These are phyloP conservation scores for Erpobdella octoculata DNA, from an alignment of 2,888 invertebrate genomes.

Conservation along the genomic window DNA sequence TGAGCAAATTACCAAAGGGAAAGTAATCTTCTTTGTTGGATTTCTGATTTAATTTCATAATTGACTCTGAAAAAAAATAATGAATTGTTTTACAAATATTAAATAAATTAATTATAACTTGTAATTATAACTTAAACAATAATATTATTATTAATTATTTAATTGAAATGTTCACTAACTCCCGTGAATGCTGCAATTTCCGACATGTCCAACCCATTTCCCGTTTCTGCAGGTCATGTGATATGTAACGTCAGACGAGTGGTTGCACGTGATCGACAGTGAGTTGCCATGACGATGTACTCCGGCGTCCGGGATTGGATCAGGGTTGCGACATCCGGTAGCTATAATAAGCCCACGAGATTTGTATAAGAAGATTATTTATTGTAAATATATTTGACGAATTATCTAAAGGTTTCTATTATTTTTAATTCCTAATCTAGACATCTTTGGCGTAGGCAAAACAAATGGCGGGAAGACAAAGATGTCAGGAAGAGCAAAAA, in stretches of 20 bases:
- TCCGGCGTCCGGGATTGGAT: constrained; percentile 26
- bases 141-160: background rate
- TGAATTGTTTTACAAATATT: background rate
- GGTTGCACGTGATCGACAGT: constrained; percentile 27
- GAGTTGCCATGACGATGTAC: constrained; percentile 25
- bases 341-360: too few species aligned
- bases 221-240: constrained; percentile 26
- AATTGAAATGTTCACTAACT: background rate
- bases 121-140: background rate
- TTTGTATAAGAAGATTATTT: too few species aligned
- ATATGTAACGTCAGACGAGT: constrained; percentile 6
- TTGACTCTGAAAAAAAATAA: constrained; percentile 7
- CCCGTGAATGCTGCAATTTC: constrained; percentile 23
- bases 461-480: too few species aligned
- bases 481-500: too few species aligned
- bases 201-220: constrained; percentile 25
- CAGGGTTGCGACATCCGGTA: constrained; percentile 22
- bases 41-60: constrained; percentile 24
- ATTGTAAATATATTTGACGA: too few species aligned
- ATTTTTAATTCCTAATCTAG: too few species aligned
- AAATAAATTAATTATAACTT: background rate
- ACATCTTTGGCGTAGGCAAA: too few species aligned
- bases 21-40: constrained; percentile 28
- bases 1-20: constrained; percentile 30
- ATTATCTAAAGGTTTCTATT: too few species aligned